A percentile compares a stretch with the other conserved stretches of the same genome.
Evolutionary conservation across 2,797 vertebrate genomes (phyloP).

Genomic region (Tadarida brasiliensis): DNA sequence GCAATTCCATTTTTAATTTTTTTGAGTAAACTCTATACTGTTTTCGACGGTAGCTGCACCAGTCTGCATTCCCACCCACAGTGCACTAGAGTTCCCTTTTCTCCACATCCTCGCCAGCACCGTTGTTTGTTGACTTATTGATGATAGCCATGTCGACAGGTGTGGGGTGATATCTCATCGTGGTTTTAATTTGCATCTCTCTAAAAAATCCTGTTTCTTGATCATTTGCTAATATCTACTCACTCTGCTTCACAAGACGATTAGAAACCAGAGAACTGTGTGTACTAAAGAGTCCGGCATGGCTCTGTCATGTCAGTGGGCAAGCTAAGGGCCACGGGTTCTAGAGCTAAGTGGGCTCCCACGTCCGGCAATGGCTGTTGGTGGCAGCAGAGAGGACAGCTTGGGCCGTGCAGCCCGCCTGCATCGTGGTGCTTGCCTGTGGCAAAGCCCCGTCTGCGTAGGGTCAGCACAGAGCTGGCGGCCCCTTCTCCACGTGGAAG

Average conservation of each 20-base stretch:
- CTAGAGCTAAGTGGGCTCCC: neutral
- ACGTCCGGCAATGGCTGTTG: neutral
- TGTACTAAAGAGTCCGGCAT: neutral
- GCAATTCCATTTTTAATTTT: neutral
- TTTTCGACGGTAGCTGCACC: neutral
- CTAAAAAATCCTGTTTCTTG: neutral
- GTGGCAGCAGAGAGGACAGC: neutral
- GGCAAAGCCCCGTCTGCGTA: fast-evolving
- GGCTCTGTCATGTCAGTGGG: neutral
- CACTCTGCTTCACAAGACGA: neutral
- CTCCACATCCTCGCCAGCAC: too few species aligned
- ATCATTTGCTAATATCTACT: neutral
- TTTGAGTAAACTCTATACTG: neutral
- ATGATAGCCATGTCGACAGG: neutral
- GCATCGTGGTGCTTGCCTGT: fast-evolving
- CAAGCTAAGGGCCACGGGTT: neutral
- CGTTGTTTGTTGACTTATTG: too few species aligned
- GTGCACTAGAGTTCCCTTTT: neutral
- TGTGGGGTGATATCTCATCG: neutral
- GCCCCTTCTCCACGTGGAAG: neutral
- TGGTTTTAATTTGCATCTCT: neutral
- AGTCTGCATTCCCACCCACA: neutral
- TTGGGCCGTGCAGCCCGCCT: neutral
- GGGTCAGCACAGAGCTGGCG: neutral
- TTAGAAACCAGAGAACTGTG: neutral